Conservation (phyloP, 30 jellyfish, hydroid and myxozoan species). For the Clytia hemisphaerica region DNA sequence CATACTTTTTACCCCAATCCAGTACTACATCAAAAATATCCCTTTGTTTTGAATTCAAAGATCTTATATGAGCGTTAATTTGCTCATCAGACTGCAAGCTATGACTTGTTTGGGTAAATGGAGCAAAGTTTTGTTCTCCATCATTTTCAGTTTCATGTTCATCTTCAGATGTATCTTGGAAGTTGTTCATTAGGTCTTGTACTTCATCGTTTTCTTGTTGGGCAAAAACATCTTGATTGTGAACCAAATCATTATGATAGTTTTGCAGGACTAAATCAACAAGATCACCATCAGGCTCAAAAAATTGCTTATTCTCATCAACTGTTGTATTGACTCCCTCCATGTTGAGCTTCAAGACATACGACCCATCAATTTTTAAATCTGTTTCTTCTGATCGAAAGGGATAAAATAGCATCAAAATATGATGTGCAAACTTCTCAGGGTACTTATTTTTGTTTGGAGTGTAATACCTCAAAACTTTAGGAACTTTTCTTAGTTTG, state of each 20-base stretch:
- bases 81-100: background rate
- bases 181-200: no score
- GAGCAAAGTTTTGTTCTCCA: background rate
- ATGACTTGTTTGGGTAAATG: background rate
- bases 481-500: background rate
- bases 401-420: background rate
- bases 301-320: background rate
- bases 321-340: no score
- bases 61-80: background rate
- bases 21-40: background rate
- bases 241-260: background rate
- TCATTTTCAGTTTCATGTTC: background rate
- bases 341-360: no score
- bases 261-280: background rate
- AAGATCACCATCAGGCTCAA: background rate
- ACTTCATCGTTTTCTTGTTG: slow-evolving; percentile 1
- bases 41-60: background rate
- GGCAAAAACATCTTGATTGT: background rate
- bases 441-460: slow-evolving; percentile 4
- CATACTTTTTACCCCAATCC: background rate
- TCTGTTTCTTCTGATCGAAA: no score
- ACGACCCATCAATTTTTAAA: no score
- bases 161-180: background rate
- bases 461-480: background rate
- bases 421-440: background rate